These are phyloP conservation scores for Ips nitidus DNA, from an alignment of 1,140 invertebrate species.

Conservation along the genomic window DNA sequence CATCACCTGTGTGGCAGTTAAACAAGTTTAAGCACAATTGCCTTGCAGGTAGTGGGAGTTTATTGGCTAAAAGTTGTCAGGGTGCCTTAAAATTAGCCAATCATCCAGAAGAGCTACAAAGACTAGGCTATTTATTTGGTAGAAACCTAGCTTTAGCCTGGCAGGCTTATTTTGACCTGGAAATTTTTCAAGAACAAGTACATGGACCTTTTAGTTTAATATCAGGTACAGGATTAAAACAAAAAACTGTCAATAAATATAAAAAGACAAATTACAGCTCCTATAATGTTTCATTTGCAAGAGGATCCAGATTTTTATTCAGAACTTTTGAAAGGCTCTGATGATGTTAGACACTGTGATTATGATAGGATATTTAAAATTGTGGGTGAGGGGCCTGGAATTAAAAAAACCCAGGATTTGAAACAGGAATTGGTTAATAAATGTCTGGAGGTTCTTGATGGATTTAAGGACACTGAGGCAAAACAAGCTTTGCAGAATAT, in stretches of 20 bases:
- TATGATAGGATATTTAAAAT: slow-evolving; percentile 60
- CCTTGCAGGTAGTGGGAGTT: slow-evolving; percentile 29
- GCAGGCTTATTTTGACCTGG: slow-evolving; percentile 70
- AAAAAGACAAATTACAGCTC: slow-evolving; percentile 55
- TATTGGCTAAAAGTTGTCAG: slow-evolving; percentile 70
- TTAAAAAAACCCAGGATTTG: slow-evolving; percentile 70
- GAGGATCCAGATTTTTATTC: slow-evolving; percentile 68
- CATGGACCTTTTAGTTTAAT: slow-evolving; percentile 65
- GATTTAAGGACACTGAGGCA: slow-evolving; percentile 73
- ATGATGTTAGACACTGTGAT: slow-evolving; percentile 71
- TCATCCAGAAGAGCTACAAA: slow-evolving; percentile 68
- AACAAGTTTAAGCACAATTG: background rate
- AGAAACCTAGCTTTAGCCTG: slow-evolving; percentile 86
- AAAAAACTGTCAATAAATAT: no score
- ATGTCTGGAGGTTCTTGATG: slow-evolving; percentile 70
- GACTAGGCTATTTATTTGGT: slow-evolving; percentile 83
- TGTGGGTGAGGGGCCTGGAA: slow-evolving; percentile 61
- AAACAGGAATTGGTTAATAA: slow-evolving; percentile 74
- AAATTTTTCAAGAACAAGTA: slow-evolving; percentile 27
- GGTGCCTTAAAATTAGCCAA: slow-evolving; percentile 80
- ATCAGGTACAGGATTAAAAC: slow-evolving; percentile 49
- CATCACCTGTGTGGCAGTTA: no score
- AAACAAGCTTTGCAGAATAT: slow-evolving; percentile 73
- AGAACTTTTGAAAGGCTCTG: slow-evolving; percentile 70
- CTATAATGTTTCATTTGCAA: slow-evolving; percentile 80